Conservation (phyloP, 2,113 vertebrate species). For the Oryzias melastigma region DNA sequence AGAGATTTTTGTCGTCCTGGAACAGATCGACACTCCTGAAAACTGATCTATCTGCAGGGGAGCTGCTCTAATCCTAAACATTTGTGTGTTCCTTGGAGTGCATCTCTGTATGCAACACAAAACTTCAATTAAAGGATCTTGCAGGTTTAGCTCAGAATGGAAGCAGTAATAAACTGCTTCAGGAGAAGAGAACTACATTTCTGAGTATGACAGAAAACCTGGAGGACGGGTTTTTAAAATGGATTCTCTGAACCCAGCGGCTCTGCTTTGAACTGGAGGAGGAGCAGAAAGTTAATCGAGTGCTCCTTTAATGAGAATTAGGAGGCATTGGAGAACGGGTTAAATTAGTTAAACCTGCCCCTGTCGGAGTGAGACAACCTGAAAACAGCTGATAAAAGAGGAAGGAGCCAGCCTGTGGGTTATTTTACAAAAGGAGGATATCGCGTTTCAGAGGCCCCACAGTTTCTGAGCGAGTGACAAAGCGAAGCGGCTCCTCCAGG, state of each 20-base stretch:
- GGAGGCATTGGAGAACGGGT: background rate
- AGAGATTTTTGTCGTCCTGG: too few relatives aligned
- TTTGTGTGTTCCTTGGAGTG: constrained; percentile 1
- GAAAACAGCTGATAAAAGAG: background rate
- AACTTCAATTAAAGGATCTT: background rate
- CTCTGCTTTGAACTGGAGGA: background rate
- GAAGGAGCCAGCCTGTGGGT: background rate
- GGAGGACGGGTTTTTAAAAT: constrained; percentile 1
- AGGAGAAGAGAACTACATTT: constrained; percentile 12
- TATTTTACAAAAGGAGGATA: constrained; percentile 8
- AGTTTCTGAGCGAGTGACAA: constrained; percentile 10
- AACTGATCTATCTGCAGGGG: background rate
- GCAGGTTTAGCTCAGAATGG: constrained; percentile 1
- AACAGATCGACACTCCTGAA: too few relatives aligned
- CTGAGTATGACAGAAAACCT: constrained; percentile 9
- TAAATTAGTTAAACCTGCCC: background rate
- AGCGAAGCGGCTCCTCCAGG: constrained; percentile 8
- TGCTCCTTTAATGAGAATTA: background rate
- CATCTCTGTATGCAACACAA: background rate
- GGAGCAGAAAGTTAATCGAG: background rate
- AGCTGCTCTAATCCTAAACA: constrained; percentile 4
- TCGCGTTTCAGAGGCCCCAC: constrained; percentile 9
- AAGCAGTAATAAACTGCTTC: constrained; percentile 8
- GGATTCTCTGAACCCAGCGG: background rate
- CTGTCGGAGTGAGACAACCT: background rate